These are phyloP conservation scores for Eclectus roratus DNA, from an alignment of 2,113 vertebrate genomes.

Conservation along the genomic window DNA sequence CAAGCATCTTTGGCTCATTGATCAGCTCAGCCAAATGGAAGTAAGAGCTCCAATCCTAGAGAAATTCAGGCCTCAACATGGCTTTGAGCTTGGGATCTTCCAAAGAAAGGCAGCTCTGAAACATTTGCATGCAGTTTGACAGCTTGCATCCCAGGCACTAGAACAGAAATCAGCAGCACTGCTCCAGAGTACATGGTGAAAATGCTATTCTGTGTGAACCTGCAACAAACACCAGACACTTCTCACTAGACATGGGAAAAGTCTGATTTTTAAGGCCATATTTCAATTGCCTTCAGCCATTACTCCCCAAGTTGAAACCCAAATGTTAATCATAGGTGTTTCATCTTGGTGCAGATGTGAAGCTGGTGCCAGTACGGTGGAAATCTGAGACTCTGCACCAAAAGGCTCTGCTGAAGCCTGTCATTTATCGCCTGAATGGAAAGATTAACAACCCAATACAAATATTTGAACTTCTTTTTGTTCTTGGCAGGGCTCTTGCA, in stretches of 20 bases:
- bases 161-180: neutral
- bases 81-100: neutral
- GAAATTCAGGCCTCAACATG: neutral
- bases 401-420: neutral
- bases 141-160: neutral
- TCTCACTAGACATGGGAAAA: neutral
- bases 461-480: slow-evolving; percentile 56
- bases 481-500: neutral
- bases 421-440: slow-evolving; percentile 1
- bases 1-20: neutral
- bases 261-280: neutral
- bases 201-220: neutral
- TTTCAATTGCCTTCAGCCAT: neutral
- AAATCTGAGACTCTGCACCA: neutral
- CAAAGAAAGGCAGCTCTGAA: neutral
- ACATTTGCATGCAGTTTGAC: fast-evolving
- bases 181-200: neutral
- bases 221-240: neutral
- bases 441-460: slow-evolving; percentile 32
- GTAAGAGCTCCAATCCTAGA: neutral
- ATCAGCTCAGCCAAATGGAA: neutral
- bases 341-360: neutral
- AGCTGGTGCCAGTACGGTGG: neutral
- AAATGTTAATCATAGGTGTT: neutral
- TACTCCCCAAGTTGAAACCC: neutral